Evolutionary conservation across 2,888 invertebrate species (phyloP).

Genomic region (Trissoscelio sp.): DNA sequence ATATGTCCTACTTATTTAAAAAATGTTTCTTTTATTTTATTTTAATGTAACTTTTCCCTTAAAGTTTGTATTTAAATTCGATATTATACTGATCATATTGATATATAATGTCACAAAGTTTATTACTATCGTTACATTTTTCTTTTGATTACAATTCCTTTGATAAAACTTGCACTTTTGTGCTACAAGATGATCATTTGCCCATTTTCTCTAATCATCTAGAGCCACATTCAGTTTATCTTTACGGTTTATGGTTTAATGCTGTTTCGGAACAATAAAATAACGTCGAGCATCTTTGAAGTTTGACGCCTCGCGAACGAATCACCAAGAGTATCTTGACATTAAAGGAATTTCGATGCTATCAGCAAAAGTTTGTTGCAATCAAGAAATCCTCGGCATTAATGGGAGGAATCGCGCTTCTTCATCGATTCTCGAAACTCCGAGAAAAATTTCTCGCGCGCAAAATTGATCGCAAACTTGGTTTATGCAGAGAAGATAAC

Average conservation of each 20-base stretch:
- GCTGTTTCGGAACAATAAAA: slow-evolving; percentile 23
- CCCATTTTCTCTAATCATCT: slow-evolving; percentile 6
- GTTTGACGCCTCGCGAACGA: slow-evolving; percentile 35
- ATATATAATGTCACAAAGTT: no score
- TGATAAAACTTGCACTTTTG: slow-evolving; percentile 2
- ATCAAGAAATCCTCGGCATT: slow-evolving; percentile 8
- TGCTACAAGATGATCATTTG: background rate
- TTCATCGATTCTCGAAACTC: slow-evolving; percentile 38
- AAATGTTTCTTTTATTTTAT: no score
- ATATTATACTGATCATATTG: no score
- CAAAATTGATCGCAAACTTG: slow-evolving; percentile 43
- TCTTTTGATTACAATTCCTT: no score
- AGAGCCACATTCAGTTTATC: slow-evolving; percentile 3
- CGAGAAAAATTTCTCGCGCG: slow-evolving; percentile 30
- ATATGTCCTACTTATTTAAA: no score
- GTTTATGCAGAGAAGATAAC: slow-evolving; percentile 15
- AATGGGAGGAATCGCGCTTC: slow-evolving; percentile 27
- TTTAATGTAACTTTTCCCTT: no score
- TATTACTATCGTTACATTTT: no score
- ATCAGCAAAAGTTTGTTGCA: slow-evolving; percentile 25
- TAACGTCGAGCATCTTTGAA: slow-evolving; percentile 12
- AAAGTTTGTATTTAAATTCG: no score
- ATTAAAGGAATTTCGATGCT: slow-evolving; percentile 28
- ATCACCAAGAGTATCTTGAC: slow-evolving; percentile 3
- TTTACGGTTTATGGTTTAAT: slow-evolving; percentile 13